Percentiles rank a stretch among this genome's conserved stretches.
These are phyloP conservation scores for Monopterus albus DNA, from an alignment of 2,113 vertebrate genomes.

Conservation along the genomic window DNA sequence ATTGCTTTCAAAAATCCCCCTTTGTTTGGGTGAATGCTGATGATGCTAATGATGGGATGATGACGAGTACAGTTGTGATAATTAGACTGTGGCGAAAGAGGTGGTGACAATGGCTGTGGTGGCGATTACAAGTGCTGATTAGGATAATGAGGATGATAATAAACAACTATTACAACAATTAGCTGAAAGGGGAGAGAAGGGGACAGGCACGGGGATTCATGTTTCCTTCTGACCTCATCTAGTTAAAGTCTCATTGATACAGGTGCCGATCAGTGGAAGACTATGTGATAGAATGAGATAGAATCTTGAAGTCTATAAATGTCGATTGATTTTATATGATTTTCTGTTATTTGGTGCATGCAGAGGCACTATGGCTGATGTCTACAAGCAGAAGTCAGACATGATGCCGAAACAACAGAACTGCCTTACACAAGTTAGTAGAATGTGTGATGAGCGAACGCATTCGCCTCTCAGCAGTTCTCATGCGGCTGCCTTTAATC, in stretches of 20 bases:
- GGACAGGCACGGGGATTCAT: neutral
- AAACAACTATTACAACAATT: constrained; percentile 40
- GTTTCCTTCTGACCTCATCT: constrained; percentile 44
- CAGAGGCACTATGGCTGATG: neutral
- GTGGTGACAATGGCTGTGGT: constrained; percentile 16
- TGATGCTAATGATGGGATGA: neutral
- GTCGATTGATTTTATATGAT: neutral
- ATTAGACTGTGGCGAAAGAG: constrained; percentile 23
- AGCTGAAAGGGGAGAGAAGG: constrained; percentile 18
- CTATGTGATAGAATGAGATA: neutral
- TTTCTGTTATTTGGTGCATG: neutral
- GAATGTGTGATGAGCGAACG: constrained; percentile 45
- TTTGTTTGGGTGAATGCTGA: neutral
- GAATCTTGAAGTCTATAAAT: too few relatives aligned
- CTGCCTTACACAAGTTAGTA: constrained; percentile 17
- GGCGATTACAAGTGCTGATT: constrained; percentile 43
- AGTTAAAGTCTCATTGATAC: constrained; percentile 26
- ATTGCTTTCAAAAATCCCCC: neutral
- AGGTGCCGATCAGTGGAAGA: neutral
- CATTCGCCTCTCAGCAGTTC: constrained; percentile 11
- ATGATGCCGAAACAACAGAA: constrained; percentile 11
- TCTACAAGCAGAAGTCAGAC: constrained; percentile 1
- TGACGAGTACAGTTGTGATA: constrained; percentile 13
- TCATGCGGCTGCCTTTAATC: constrained; percentile 45
- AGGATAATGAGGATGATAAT: constrained; percentile 62